phyloP scores from a whole-genome alignment of 2,113 vertebrate species.

The Oryzias woworae region DNA sequence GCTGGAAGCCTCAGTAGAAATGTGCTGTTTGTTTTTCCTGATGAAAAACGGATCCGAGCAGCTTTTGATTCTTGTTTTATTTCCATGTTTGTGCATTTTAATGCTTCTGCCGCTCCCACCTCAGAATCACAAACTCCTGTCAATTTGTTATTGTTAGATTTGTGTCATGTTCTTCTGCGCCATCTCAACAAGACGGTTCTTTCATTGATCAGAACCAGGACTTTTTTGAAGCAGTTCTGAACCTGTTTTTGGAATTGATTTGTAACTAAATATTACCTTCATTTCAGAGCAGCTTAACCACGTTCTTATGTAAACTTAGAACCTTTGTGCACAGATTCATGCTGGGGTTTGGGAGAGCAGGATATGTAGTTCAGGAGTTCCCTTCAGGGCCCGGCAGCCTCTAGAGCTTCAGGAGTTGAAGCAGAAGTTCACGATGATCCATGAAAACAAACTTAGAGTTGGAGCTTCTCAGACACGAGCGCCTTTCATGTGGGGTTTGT shows the following conservation, averaged over 20 bases:
- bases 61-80: slow-evolving; percentile 3
- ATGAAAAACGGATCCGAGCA: not conserved
- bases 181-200: not conserved
- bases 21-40: slow-evolving; percentile 26
- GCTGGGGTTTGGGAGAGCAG: too few relatives aligned
- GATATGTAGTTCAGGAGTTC: too few relatives aligned
- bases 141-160: slow-evolving; percentile 4
- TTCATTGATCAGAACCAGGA: not conserved
- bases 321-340: too few relatives aligned
- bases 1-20: too few relatives aligned
- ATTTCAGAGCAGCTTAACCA: not conserved
- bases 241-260: not conserved
- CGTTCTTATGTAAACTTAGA: not conserved
- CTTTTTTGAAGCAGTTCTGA: not conserved
- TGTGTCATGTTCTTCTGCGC: not conserved
- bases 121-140: not conserved
- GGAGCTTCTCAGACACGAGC: not conserved
- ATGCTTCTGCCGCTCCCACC: not conserved
- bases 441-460: not conserved
- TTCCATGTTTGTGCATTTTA: slow-evolving; percentile 43
- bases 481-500: not conserved
- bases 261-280: not conserved
- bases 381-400: too few relatives aligned
- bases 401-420: not conserved
- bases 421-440: not conserved